Base-by-base conservation (phyloP, 2,888 invertebrate species). In the Netelia inedita region DNA sequence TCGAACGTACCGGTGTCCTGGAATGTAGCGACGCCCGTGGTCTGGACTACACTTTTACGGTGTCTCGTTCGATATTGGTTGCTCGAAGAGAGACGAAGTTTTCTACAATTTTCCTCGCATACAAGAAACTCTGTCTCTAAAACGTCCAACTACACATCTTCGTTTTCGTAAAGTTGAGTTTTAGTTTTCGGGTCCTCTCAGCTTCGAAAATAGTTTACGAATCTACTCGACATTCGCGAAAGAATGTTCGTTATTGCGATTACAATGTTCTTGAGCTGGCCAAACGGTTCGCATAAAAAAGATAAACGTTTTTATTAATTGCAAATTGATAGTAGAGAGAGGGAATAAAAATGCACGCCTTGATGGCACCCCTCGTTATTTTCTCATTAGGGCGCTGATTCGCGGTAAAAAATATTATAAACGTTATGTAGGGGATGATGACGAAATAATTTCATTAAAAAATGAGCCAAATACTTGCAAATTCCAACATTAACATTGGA, bases 1-100 rank as follows among this genome's bases (percentile, higher is more conserved):
- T 5, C 21, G 46, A 57, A 78, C 21, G 55, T 35, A 69, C 57
- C 57, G 46, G 50, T 41, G 14, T 21, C 10, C 2, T 19, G n/a
- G 16, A 55, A 79, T 61, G 55, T 41, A 50, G 55, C n/a, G 35
- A 74, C 35, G 57, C 16, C 14, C 68, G 65, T 23, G 69, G 16
- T 59, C 3, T 50, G 68, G 78, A 55, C 68, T 69, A 46, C 55
- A 74, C 71, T 74, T 83, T 61, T 74, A 19, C 74, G 16, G 73
- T 65, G 28, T 79, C 53, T 65, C 74, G 50, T 63, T 61, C 69
- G 21, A 69, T 79, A 82, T 73, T 66, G 73, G 72, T 59, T 82
- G 10, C 59, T 66, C 35, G 21, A 65, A 50, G 46, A 59, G 61
- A 73, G 69, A 55, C 55, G 11, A 74, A 69, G 55, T 46, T 35